Percentiles rank a stretch among this genome's conserved stretches.
Conservation (phyloP, 64 coral and sea anemone genomes). For the Exaiptasia diaphana region DNA sequence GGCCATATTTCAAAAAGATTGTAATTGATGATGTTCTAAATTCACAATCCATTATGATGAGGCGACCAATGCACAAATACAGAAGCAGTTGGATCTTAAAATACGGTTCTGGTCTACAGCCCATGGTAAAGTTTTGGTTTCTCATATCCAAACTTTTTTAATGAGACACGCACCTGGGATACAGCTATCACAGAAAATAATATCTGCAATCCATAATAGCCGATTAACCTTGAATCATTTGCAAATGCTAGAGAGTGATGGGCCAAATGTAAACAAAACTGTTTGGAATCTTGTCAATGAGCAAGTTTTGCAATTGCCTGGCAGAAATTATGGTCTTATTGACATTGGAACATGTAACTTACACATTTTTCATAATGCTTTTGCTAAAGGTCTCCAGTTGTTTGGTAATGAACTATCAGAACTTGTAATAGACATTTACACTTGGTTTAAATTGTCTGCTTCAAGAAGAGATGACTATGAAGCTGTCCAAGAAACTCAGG, state of each 20-base stretch:
- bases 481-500: constrained; percentile 35
- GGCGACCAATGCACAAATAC: constrained; percentile 63
- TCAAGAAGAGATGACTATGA: constrained; percentile 44
- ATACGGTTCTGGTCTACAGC: constrained; percentile 60
- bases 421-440: constrained; percentile 43
- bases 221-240: constrained; percentile 48
- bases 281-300: constrained; percentile 70
- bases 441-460: constrained; percentile 62
- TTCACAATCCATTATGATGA: constrained; percentile 55
- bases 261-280: constrained; percentile 70
- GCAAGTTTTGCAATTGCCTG: constrained; percentile 26
- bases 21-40: constrained; percentile 54
- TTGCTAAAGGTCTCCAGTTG: constrained; percentile 45
- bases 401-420: constrained; percentile 58
- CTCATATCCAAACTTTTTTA: constrained; percentile 60
- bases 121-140: constrained; percentile 50
- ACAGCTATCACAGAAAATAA: constrained; percentile 62
- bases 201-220: constrained; percentile 59
- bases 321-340: constrained; percentile 46
- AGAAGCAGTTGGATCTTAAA: constrained; percentile 59
- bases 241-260: constrained; percentile 68
- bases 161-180: constrained; percentile 58
- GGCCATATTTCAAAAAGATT: constrained; percentile 56
- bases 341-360: constrained; percentile 57
- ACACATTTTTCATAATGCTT: constrained; percentile 62